Percentiles rank a stretch among this genome's conserved stretches.
Conservation (phyloP, 2,888 invertebrate genomes). For the Tridacna crocea region DNA sequence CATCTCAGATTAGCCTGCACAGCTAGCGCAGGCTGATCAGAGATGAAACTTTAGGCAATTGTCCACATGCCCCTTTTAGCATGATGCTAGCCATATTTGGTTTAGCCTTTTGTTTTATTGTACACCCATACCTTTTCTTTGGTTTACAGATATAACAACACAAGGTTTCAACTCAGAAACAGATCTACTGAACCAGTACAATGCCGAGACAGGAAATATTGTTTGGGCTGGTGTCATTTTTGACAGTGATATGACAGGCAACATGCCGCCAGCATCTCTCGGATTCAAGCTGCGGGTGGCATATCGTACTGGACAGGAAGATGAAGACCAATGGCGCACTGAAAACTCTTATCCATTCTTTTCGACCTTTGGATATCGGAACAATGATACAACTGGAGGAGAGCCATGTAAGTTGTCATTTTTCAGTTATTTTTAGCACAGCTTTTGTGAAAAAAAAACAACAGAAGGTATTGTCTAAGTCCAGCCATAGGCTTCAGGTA, state of each 20-base stretch:
- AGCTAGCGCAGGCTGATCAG: no score
- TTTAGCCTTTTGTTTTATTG: background rate
- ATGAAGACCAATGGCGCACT: slow-evolving; percentile 61
- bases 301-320: slow-evolving; percentile 18
- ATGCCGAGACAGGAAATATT: slow-evolving; percentile 23
- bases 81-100: no score
- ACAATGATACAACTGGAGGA: slow-evolving; percentile 51
- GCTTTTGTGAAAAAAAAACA: no score
- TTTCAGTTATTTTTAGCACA: background rate
- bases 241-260: slow-evolving; percentile 31
- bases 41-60: no score
- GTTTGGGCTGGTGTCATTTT: slow-evolving; percentile 66
- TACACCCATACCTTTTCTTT: background rate
- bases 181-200: slow-evolving; percentile 37
- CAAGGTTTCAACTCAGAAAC: slow-evolving; percentile 35
- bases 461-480: no score
- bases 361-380: slow-evolving; percentile 57
- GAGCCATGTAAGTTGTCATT: slow-evolving; percentile 54
- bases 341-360: slow-evolving; percentile 56
- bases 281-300: slow-evolving; percentile 63
- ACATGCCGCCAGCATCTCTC: slow-evolving; percentile 40
- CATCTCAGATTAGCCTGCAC: no score
- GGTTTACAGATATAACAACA: slow-evolving; percentile 27
- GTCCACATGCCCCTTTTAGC: no score
- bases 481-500: no score